phyloP scores from a whole-genome alignment of 2,797 vertebrate genomes.

The Periparus ater region DNA sequence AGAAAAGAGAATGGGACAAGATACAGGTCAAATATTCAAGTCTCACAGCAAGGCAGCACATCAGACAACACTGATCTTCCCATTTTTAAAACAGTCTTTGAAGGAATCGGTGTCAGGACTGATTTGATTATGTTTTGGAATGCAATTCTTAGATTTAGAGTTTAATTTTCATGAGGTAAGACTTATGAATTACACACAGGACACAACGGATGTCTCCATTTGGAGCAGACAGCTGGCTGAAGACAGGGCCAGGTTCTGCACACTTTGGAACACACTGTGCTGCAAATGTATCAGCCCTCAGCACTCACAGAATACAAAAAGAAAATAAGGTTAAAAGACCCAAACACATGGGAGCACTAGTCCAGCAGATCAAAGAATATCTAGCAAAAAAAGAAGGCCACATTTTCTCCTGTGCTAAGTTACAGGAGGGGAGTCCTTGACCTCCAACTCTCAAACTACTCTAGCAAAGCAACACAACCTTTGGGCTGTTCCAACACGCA shows the following conservation, averaged over 20 bases:
- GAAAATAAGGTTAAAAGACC: conserved; percentile 5
- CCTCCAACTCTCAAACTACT: neutral
- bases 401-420: neutral
- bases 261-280: conserved; percentile 17
- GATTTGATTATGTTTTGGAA: neutral
- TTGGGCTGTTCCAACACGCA: neutral
- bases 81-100: neutral
- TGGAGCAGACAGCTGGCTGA: conserved; percentile 11
- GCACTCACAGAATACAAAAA: neutral
- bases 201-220: neutral
- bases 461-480: neutral
- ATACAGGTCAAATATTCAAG: neutral
- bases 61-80: neutral
- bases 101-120: neutral
- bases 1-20: neutral
- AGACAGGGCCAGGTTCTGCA: conserved; percentile 3
- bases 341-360: neutral
- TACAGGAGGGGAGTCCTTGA: neutral
- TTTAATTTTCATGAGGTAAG: neutral
- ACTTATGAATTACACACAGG: neutral
- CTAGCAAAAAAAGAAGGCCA: neutral
- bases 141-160: neutral
- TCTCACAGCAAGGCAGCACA: neutral
- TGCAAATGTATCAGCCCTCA: neutral
- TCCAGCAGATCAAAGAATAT: neutral